Conservation (phyloP, 2,888 invertebrate species). For the Alloscopus bannaensis region DNA sequence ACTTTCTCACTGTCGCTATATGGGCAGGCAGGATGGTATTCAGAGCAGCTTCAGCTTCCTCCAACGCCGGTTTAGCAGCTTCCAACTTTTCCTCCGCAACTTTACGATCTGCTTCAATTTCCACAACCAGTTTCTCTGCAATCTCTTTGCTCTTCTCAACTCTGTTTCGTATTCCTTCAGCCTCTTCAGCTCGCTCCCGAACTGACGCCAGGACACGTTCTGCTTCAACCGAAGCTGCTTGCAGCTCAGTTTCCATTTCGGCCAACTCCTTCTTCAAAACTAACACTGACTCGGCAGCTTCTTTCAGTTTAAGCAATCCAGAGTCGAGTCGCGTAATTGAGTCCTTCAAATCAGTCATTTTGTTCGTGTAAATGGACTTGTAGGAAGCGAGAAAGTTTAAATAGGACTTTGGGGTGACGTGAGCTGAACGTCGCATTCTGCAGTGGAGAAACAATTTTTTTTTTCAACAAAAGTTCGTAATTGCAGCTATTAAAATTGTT, state of each 20-base stretch:
- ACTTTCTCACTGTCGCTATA: slow-evolving; percentile 94
- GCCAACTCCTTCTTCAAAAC: slow-evolving; percentile 89
- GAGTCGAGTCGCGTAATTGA: slow-evolving; percentile 96
- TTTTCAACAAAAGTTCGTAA: too few relatives aligned
- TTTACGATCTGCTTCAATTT: slow-evolving; percentile 89
- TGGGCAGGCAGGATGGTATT: slow-evolving; percentile 98
- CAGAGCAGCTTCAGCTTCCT: slow-evolving; percentile 95
- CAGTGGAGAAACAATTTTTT: slow-evolving; percentile 53
- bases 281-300: slow-evolving; percentile 95
- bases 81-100: slow-evolving; percentile 94
- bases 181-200: slow-evolving; percentile 94
- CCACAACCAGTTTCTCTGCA: slow-evolving; percentile 82
- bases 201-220: slow-evolving; percentile 92
- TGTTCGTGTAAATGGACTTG: slow-evolving; percentile 93
- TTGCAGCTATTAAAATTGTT: too few relatives aligned
- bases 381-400: slow-evolving; percentile 96
- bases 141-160: slow-evolving; percentile 97
- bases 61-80: slow-evolving; percentile 95
- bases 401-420: slow-evolving; percentile 98
- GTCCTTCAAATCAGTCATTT: slow-evolving; percentile 91
- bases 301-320: slow-evolving; percentile 94
- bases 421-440: slow-evolving; percentile 92
- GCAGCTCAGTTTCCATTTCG: slow-evolving; percentile 95
- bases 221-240: slow-evolving; percentile 93
- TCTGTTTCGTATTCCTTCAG: slow-evolving; percentile 86